Evolutionary conservation across 2,113 vertebrate genomes (phyloP), one percentile per base, ranked within the genome.

Genomic region (Alligator sinensis): DNA sequence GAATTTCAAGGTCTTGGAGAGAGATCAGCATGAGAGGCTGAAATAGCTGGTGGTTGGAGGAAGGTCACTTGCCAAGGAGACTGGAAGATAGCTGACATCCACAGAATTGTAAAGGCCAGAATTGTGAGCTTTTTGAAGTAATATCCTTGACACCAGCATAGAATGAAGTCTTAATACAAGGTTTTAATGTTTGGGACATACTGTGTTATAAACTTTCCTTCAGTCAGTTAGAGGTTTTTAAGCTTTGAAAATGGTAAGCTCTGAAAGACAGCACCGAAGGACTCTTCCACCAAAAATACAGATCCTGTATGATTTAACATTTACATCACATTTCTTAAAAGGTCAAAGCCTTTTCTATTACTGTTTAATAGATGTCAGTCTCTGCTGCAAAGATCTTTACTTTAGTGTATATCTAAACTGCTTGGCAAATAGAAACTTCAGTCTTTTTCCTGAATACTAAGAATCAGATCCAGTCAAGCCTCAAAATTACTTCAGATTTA

Each of bases 281-380:
- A 24, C 34, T 24, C 11, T 47, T 82, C 72, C 55, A 14, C 15
- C 54, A 21, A 57, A 72, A 72, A 3, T 10, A 38, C 21, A 2
- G 60, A 4, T 60, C 11, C 24, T 3, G 18, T 27, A 4, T 1
- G 76, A 58, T 11, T 59, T 22, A 19, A 6, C 0, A 0, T 3
- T 15, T 5, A 1, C 15, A 34, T 60, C 34, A 38, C 17, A 0
- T 18, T 55, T 74, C 4, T 21, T 47, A 24, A 2, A 12, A 62
- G 63, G 13, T 38, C 10, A 4, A 18, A 47, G 70, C 30, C 34
- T 24, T 47, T 47, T 47, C 7, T 47, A 47, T 47, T 47, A 47
- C 47, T 47, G 47, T 47, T 47, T 47, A 47, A 47, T 6, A 11
- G 24, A 74, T 11, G 70, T 38, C 70, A 47, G 21, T 74, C 38